These are phyloP conservation scores for Parthenolecanium corni DNA, from an alignment of 2,888 invertebrate genomes.

Conservation along the genomic window DNA sequence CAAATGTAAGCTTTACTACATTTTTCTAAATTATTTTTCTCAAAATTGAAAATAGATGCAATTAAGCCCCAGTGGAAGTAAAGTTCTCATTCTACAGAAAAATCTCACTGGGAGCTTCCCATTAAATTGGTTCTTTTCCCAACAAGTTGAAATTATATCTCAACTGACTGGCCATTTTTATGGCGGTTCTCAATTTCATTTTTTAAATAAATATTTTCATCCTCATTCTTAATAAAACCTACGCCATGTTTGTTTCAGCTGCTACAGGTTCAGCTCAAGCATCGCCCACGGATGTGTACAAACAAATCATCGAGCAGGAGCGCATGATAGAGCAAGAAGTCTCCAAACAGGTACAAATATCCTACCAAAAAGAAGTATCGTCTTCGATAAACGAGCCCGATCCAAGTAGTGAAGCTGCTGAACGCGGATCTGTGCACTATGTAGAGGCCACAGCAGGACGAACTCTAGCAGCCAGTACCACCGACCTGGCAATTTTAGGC, in stretches of 20 bases:
- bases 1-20: no score
- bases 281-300: constrained; percentile 8
- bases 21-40: no score
- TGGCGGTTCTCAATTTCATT: no score
- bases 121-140: no score
- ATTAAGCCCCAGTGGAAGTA: no score
- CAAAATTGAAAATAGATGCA: no score
- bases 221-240: not conserved
- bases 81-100: no score
- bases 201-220: no score
- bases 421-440: constrained; percentile 32
- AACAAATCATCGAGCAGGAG: constrained; percentile 14
- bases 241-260: constrained; percentile 1
- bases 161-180: no score
- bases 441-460: constrained; percentile 35
- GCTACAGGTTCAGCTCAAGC: constrained; percentile 10
- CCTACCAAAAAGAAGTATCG: constrained; percentile 1
- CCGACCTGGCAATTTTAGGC: constrained; percentile 35
- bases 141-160: no score
- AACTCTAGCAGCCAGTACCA: constrained; percentile 34
- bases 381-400: constrained; percentile 28
- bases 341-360: not conserved
- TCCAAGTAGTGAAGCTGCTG: constrained; percentile 30
- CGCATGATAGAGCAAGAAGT: not conserved
- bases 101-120: no score